Percentiles rank a stretch among this genome's conserved stretches.
Conservation (phyloP, 2,888 invertebrate genomes). For the Villa cingulata region DNA sequence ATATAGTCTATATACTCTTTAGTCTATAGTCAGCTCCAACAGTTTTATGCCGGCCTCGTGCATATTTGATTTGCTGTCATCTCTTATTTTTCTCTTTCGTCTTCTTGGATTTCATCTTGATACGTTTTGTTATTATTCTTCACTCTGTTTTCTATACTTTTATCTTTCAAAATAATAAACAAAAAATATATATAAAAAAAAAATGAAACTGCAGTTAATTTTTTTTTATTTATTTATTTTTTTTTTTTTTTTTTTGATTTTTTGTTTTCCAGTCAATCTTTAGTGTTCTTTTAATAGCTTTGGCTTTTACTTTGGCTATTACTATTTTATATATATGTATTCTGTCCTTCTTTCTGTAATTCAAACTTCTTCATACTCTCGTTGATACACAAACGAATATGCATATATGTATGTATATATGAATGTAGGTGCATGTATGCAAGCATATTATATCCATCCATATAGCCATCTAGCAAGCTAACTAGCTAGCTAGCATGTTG, state of each 20-base stretch:
- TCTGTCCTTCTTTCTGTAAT: neutral
- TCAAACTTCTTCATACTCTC: neutral
- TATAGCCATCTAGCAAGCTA: too few species aligned
- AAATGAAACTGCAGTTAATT: too few species aligned
- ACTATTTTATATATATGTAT: neutral
- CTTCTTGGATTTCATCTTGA: conserved; percentile 10
- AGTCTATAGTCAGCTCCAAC: neutral
- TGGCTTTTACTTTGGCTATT: too few species aligned
- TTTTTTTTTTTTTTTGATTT: neutral
- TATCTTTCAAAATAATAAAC: too few species aligned
- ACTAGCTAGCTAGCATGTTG: neutral
- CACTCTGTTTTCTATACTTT: neutral
- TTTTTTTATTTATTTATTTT: neutral
- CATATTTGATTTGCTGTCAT: conserved; percentile 10
- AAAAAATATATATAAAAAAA: too few species aligned
- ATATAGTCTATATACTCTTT: too few species aligned
- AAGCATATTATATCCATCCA: too few species aligned
- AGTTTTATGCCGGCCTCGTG: conserved; percentile 7
- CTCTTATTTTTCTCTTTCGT: conserved; percentile 5
- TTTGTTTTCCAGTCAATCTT: neutral
- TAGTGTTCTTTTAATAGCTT: neutral
- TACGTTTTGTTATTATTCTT: conserved; percentile 6
- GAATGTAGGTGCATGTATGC: too few species aligned
- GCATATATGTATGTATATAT: too few species aligned
- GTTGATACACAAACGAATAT: too few species aligned